Evolutionary conservation across 1,140 invertebrate genomes (phyloP), one percentile per base, ranked within the genome.

Genomic region (Trinorchestia longiramus): DNA sequence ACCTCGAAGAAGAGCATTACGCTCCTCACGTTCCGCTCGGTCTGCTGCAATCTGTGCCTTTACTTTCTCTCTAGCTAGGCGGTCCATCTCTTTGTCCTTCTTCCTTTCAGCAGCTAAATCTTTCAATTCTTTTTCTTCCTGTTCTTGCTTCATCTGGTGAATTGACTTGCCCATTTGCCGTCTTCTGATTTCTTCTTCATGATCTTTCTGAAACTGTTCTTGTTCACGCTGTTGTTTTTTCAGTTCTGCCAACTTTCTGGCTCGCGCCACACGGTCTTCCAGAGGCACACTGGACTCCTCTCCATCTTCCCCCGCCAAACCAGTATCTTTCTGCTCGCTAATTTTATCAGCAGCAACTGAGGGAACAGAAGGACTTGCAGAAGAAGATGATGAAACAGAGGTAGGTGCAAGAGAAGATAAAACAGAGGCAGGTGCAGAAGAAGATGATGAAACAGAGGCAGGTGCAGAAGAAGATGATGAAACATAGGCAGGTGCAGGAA

Each of bases 1-100:
- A 42, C 96, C 96, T 91, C 77, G 47, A 3, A 96, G 88, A 36
- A 97, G 45, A 53, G 96, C 95, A 36, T 53, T 95, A 15, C 95
- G 87, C 28, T 95, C 95, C 47, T 96, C 95, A 44, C 90, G 87
- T 53, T 96, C 96, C 44, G 95, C 92, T 95, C 97, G 95, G 97
- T 97, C 97, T 97, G 97, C 96, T 43, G 97, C 94, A 44, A 97
- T 97, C 91, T 97, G 97, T n/a, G 97, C 96, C 57, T 95, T 96
- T 0, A 95, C 88, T 95, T 94, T 95, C 43, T 95, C 95, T 87
- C 95, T 62, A 0, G 95, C 96, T 23, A 95, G 43, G 94, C 95
- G 53, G 40, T 95, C 96, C 87, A 94, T 57, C 57, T 96, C 96
- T 96, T 96, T 95, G 42, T 95, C 94, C 87, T 77, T 77, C 62